phyloP scores from a whole-genome alignment of 2,888 invertebrate species.

The Diploptera punctata region DNA sequence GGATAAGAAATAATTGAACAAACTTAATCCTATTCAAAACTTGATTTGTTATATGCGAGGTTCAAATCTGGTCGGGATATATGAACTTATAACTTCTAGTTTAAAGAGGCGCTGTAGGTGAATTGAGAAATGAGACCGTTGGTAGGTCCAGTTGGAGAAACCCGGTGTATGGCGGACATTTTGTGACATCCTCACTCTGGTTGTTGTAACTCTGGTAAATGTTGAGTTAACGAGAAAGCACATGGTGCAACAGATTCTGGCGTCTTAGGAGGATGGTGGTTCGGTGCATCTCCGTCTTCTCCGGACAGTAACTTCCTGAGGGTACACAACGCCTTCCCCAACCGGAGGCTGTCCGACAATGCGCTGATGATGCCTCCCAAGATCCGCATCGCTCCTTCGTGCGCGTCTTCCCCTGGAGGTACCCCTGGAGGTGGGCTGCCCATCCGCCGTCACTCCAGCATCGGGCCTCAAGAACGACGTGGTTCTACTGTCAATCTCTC shows the following conservation, averaged over 20 bases:
- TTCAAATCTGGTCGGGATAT: no score
- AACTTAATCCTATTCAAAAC: no score
- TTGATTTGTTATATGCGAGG: no score
- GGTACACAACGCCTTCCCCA: slow-evolving; percentile 79
- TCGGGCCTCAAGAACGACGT: slow-evolving; percentile 87
- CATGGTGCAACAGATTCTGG: slow-evolving; percentile 58
- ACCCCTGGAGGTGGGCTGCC: slow-evolving; percentile 79
- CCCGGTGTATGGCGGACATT: no score
- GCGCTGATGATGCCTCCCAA: slow-evolving; percentile 86
- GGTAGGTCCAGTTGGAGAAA: no score
- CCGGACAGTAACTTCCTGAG: slow-evolving; percentile 87
- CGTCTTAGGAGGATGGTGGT: slow-evolving; percentile 81
- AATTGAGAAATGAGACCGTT: no score
- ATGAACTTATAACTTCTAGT: no score
- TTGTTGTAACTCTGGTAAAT: slow-evolving; percentile 5
- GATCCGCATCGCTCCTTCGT: slow-evolving; percentile 87
- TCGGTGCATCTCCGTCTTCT: slow-evolving; percentile 82
- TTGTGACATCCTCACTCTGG: background rate
- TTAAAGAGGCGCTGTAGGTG: no score
- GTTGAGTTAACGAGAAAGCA: background rate
- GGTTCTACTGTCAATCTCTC: slow-evolving; percentile 85
- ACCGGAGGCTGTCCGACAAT: slow-evolving; percentile 89
- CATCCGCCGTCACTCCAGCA: slow-evolving; percentile 88
- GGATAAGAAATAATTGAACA: no score
- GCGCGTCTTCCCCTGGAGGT: slow-evolving; percentile 80